phyloP scores from a whole-genome alignment of 2,797 vertebrate genomes.

The Sorex maritimensis region DNA sequence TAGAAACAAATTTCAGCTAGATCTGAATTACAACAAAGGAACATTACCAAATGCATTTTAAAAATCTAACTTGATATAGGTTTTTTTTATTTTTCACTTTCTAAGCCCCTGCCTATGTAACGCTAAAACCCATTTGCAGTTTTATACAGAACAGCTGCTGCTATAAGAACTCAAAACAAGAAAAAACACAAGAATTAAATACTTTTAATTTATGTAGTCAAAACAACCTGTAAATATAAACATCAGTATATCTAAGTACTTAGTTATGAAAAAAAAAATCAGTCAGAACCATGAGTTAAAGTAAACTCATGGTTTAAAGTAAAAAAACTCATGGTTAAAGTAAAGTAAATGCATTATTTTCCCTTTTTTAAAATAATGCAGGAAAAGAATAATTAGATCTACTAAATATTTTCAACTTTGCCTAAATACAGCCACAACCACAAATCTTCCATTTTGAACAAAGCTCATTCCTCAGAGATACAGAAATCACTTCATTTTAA shows the following conservation, averaged over 20 bases:
- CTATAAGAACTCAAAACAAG: slow-evolving; percentile 58
- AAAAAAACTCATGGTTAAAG: too few relatives aligned
- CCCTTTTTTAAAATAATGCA: neutral
- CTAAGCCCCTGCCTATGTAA: neutral
- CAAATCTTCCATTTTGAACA: slow-evolving; percentile 52
- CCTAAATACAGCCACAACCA: neutral
- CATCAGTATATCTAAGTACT: neutral
- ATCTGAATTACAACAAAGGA: slow-evolving; percentile 44
- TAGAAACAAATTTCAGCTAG: slow-evolving; percentile 43
- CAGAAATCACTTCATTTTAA: slow-evolving; percentile 42
- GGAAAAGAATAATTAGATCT: slow-evolving; percentile 26
- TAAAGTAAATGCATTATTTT: neutral
- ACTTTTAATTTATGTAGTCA: slow-evolving; percentile 26
- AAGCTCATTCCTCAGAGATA: slow-evolving; percentile 57
- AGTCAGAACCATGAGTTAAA: slow-evolving; percentile 26
- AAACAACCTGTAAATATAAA: neutral
- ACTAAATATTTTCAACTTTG: neutral
- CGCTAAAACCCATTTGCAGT: neutral
- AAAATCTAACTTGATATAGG: neutral
- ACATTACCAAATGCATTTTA: neutral
- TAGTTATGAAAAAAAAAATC: slow-evolving; percentile 38
- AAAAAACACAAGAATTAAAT: slow-evolving; percentile 29
- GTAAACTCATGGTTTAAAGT: neutral
- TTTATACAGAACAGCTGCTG: neutral
- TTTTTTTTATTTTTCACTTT: slow-evolving; percentile 40